A percentile compares a stretch with the other conserved stretches of the same genome.
Evolutionary conservation across 2,888 invertebrate genomes (phyloP).

Genomic region (Aporophyla nigra): DNA sequence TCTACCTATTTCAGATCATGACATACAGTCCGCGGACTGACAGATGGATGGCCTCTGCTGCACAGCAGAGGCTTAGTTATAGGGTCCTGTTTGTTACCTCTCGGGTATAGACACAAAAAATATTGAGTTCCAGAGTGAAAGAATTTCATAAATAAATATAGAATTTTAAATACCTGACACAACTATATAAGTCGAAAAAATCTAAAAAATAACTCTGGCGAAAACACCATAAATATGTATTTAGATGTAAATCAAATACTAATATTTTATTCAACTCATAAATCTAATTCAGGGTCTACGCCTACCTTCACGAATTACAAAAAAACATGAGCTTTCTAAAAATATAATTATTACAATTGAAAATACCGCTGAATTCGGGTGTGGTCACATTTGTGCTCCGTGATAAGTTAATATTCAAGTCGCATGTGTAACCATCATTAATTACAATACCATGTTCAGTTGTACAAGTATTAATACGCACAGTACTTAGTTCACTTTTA

Average conservation of each 20-base stretch:
- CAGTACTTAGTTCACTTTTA: slow-evolving; percentile 33
- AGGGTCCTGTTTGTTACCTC: no score
- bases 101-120: no score
- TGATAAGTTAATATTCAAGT: slow-evolving; percentile 61
- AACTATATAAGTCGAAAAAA: no score
- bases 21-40: no score
- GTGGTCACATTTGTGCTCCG: slow-evolving; percentile 40
- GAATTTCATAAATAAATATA: background rate
- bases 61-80: no score
- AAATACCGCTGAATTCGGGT: slow-evolving; percentile 51
- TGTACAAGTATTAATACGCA: slow-evolving; percentile 52
- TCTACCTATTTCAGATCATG: no score
- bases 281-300: slow-evolving; percentile 9
- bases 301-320: slow-evolving; percentile 27
- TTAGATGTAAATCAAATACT: slow-evolving; percentile 2
- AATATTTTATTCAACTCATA: slow-evolving; percentile 12
- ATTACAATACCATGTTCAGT: slow-evolving; percentile 48
- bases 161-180: background rate
- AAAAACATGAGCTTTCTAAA: slow-evolving; percentile 44
- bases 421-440: slow-evolving; percentile 67
- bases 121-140: no score
- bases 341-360: slow-evolving; percentile 46
- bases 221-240: background rate
- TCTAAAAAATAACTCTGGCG: background rate
- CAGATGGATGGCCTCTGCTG: no score